phyloP scores from a whole-genome alignment of 2,888 invertebrate species.

The Adelognathus sp. region DNA sequence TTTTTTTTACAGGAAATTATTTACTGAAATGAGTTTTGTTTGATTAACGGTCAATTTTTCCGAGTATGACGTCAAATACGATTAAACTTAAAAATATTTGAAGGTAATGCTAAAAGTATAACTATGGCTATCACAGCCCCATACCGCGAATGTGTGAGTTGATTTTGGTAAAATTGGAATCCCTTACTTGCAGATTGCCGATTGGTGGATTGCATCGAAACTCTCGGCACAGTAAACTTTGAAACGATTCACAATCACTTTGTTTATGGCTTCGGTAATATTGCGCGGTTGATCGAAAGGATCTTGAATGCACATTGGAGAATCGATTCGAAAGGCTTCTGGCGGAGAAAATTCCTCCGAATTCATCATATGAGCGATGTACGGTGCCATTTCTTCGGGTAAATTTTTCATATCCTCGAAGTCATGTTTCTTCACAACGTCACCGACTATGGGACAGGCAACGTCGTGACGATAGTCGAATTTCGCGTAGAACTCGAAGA shows the following conservation, averaged over 20 bases:
- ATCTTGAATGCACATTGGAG: conserved; percentile 84
- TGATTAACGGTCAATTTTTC: too few relatives aligned
- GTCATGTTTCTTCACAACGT: conserved; percentile 76
- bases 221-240: conserved; percentile 39
- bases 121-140: too few relatives aligned
- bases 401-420: conserved; percentile 78
- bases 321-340: conserved; percentile 78
- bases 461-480: conserved; percentile 79
- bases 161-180: too few relatives aligned
- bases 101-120: too few relatives aligned
- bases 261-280: conserved; percentile 82
- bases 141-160: too few relatives aligned
- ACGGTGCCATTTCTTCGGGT: conserved; percentile 79
- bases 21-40: too few relatives aligned
- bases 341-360: conserved; percentile 30
- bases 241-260: conserved; percentile 44
- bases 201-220: background rate
- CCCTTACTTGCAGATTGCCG: too few relatives aligned
- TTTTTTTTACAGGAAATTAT: too few relatives aligned
- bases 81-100: too few relatives aligned
- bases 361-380: conserved; percentile 72
- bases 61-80: too few relatives aligned
- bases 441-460: conserved; percentile 82
- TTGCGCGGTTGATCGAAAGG: conserved; percentile 85
- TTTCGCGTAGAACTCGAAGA: conserved; percentile 80